Conservation (phyloP, 2,888 invertebrate genomes). For the Strigamia crassipes region DNA sequence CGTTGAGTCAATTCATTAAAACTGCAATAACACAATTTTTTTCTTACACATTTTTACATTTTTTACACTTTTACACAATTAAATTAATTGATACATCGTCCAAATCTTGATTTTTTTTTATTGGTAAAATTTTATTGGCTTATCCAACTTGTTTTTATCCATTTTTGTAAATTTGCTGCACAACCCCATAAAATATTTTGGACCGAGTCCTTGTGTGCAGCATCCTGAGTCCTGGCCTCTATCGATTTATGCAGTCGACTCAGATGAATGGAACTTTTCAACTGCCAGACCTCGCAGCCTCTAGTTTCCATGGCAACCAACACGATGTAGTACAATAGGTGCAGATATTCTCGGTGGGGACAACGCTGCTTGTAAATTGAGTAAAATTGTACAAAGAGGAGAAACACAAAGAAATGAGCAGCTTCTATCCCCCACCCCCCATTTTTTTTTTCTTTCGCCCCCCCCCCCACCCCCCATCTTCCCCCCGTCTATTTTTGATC, state of each 20-base stretch:
- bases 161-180: neutral
- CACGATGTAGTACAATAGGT: slow-evolving; percentile 34
- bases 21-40: neutral
- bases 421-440: neutral
- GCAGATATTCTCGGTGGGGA: slow-evolving; percentile 34
- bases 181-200: slow-evolving; percentile 28
- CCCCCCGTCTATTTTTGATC: neutral
- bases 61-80: neutral
- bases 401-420: slow-evolving; percentile 26
- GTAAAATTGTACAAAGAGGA: slow-evolving; percentile 11
- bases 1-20: slow-evolving; percentile 13
- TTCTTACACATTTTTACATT: no score
- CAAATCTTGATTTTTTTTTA: neutral
- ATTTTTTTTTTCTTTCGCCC: neutral
- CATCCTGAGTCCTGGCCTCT: slow-evolving; percentile 21
- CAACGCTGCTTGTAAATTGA: slow-evolving; percentile 28
- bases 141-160: neutral
- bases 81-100: neutral
- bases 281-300: slow-evolving; percentile 31
- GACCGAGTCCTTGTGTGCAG: slow-evolving; percentile 6
- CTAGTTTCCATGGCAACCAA: slow-evolving; percentile 28
- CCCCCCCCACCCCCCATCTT: neutral
- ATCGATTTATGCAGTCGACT: slow-evolving; percentile 37
- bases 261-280: slow-evolving; percentile 37
- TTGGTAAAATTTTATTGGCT: neutral